Evolutionary conservation across 2,797 vertebrate genomes (phyloP).

Genomic region (Chaunax sp.): DNA sequence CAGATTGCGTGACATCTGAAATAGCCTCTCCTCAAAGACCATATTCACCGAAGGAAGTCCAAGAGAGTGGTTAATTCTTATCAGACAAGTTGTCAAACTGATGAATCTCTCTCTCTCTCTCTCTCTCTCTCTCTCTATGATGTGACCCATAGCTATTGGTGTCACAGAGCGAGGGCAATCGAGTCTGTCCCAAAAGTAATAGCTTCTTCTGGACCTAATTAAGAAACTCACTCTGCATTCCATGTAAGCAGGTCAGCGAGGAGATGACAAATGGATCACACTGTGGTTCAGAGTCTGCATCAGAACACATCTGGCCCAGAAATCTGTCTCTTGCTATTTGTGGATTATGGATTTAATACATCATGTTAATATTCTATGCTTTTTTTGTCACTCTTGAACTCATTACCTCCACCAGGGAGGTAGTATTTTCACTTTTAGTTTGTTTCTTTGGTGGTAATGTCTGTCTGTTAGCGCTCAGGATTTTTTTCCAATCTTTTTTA

Average conservation of each 20-base stretch:
- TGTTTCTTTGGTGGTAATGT: too few species aligned
- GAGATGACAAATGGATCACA: constrained; percentile 36
- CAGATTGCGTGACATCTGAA: constrained; percentile 17
- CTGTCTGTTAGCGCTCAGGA: too few species aligned
- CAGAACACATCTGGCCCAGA: neutral
- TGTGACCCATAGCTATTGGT: constrained; percentile 59
- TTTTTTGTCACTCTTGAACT: neutral
- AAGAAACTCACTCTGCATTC: constrained; percentile 65
- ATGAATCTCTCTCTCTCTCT: constrained; percentile 11
- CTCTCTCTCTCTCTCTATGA: constrained; percentile 31
- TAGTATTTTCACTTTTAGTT: too few species aligned
- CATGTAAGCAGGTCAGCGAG: constrained; percentile 32
- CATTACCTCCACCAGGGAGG: too few species aligned
- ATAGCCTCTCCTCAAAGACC: constrained; percentile 21
- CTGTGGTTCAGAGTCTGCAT: constrained; percentile 6
- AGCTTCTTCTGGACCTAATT: constrained; percentile 77
- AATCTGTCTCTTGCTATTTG: constrained; percentile 24
- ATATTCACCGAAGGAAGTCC: constrained; percentile 23
- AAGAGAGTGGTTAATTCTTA: constrained; percentile 49
- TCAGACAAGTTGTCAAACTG: constrained; percentile 22
- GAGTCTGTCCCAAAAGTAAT: constrained; percentile 75
- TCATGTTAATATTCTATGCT: neutral
- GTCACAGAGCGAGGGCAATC: constrained; percentile 68
- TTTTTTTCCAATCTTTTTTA: too few species aligned
- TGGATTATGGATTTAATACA: constrained; percentile 19